Evolutionary conservation across 2,888 invertebrate species (phyloP).

Genomic region (Amblyjoppa proteus): DNA sequence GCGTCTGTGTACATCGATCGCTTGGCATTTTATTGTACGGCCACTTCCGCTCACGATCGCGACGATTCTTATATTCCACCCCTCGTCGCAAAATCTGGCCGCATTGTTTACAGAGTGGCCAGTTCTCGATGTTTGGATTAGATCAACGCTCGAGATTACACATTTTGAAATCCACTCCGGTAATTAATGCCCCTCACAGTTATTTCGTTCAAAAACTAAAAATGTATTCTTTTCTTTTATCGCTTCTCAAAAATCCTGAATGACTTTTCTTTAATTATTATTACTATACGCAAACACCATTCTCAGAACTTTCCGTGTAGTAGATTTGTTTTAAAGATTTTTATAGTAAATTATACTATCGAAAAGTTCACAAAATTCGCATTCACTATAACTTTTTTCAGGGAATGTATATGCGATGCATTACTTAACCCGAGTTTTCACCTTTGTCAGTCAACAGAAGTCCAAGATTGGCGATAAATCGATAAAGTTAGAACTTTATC

Average conservation of each 20-base stretch:
- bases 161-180: constrained; percentile 1
- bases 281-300: too few relatives aligned
- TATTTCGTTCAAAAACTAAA: background rate
- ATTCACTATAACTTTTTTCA: too few relatives aligned
- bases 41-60: constrained; percentile 56
- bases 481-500: constrained; percentile 14
- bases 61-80: constrained; percentile 32
- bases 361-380: too few relatives aligned
- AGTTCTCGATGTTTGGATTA: constrained; percentile 22
- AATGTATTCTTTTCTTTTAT: background rate
- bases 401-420: too few relatives aligned
- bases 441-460: background rate
- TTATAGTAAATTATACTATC: too few relatives aligned
- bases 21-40: constrained; percentile 59
- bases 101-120: constrained; percentile 40
- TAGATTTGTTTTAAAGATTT: background rate
- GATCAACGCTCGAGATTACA: constrained; percentile 21
- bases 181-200: constrained; percentile 22
- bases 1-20: constrained; percentile 50
- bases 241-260: background rate
- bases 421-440: background rate
- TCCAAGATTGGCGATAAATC: constrained; percentile 25
- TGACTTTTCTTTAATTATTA: too few relatives aligned
- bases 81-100: constrained; percentile 32
- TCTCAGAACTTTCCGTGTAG: too few relatives aligned